Conservation (phyloP, 2,888 invertebrate genomes). For the Camponotus fellah region DNA sequence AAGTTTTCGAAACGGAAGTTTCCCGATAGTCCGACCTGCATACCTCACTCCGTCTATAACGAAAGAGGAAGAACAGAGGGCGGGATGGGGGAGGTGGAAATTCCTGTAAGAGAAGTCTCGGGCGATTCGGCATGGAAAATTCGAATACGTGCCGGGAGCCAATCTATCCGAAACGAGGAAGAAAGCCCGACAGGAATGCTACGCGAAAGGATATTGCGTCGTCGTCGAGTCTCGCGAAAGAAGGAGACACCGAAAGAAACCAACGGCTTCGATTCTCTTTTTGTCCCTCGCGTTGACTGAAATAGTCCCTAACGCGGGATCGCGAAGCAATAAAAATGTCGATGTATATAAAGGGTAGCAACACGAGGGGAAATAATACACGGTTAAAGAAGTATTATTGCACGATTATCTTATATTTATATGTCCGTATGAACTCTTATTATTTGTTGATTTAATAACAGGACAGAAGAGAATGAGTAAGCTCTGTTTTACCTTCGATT, state of each 20-base stretch:
- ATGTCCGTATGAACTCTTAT: neutral
- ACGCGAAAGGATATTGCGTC: slow-evolving; percentile 66
- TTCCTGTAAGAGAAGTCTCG: slow-evolving; percentile 52
- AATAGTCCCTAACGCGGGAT: slow-evolving; percentile 11
- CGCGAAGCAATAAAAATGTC: slow-evolving; percentile 23
- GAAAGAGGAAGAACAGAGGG: slow-evolving; percentile 3
- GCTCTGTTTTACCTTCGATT: neutral
- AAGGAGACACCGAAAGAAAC: slow-evolving; percentile 26
- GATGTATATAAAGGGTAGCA: neutral
- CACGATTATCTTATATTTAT: neutral
- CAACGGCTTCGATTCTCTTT: slow-evolving; percentile 27
- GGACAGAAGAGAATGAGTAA: neutral
- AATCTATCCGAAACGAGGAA: slow-evolving; percentile 63
- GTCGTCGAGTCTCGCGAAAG: slow-evolving; percentile 46
- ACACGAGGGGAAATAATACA: neutral
- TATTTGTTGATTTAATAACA: neutral
- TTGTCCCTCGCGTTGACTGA: neutral
- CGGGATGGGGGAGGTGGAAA: neutral
- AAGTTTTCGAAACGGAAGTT: slow-evolving; percentile 27
- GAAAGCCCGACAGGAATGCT: slow-evolving; percentile 60
- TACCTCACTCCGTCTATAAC: slow-evolving; percentile 20
- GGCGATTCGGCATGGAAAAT: slow-evolving; percentile 54
- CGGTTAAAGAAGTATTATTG: neutral
- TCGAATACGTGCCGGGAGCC: slow-evolving; percentile 70
- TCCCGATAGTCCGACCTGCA: slow-evolving; percentile 5